Percentiles rank a stretch among this genome's conserved stretches.
Conservation (phyloP, 2,888 invertebrate species). For the Bruchidius siliquastri region DNA sequence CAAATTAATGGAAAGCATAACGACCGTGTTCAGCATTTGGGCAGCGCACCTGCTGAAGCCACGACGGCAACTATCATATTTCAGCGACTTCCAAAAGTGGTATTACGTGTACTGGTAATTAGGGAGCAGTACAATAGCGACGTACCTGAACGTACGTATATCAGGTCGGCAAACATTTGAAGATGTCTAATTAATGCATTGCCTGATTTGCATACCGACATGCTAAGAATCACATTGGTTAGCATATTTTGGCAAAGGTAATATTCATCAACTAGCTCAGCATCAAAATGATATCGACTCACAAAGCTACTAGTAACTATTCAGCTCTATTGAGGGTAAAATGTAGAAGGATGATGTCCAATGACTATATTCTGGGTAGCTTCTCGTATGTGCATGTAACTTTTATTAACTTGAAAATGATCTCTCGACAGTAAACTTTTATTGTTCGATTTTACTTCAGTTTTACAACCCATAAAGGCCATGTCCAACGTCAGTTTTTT, state of each 20-base stretch:
- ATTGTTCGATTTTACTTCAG: background rate
- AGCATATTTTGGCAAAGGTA: too few species aligned
- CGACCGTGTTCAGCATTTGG: background rate
- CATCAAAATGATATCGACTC: too few species aligned
- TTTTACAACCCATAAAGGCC: background rate
- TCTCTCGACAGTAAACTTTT: background rate
- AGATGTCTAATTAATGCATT: background rate
- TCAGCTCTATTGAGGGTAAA: too few species aligned
- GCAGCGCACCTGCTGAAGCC: background rate
- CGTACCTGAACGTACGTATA: background rate
- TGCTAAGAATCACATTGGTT: too few species aligned
- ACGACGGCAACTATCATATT: background rate
- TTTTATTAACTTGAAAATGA: background rate
- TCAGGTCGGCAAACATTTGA: background rate
- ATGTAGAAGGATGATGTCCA: background rate
- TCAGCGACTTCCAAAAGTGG: background rate
- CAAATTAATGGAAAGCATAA: background rate
- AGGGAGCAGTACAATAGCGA: background rate
- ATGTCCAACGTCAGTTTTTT: background rate
- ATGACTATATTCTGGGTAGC: background rate
- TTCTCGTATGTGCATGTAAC: background rate
- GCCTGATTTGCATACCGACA: background rate
- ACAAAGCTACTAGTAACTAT: too few species aligned
- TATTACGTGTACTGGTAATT: background rate
- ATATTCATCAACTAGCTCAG: too few species aligned